Evolutionary conservation across 2,797 vertebrate species (phyloP).

Genomic region (Lutjanus argentimaculatus): DNA sequence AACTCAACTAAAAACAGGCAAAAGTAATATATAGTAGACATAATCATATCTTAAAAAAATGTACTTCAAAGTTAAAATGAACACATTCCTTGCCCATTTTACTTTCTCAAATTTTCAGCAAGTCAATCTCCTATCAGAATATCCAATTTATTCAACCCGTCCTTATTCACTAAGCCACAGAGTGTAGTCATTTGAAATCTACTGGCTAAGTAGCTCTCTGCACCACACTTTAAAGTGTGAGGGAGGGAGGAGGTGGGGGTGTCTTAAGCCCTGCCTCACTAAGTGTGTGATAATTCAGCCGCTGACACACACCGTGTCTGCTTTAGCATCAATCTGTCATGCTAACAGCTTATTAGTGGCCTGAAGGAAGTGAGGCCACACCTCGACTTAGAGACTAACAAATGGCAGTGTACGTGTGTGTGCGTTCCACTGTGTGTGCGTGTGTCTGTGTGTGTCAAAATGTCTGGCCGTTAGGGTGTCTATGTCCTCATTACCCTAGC

Average conservation of each 20-base stretch:
- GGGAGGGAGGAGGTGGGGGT: constrained; percentile 46
- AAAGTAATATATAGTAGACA: neutral
- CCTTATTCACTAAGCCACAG: constrained; percentile 49
- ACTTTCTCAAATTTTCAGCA: constrained; percentile 26
- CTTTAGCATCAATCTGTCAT: constrained; percentile 85
- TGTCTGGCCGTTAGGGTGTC: constrained; percentile 64
- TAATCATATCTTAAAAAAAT: neutral
- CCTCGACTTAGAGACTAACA: constrained; percentile 74
- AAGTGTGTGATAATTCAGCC: constrained; percentile 85
- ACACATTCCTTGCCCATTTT: constrained; percentile 7
- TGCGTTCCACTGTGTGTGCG: constrained; percentile 3
- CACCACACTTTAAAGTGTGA: constrained; percentile 55
- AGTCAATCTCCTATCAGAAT: constrained; percentile 44
- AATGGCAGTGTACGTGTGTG: constrained; percentile 57
- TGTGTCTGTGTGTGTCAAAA: constrained; percentile 58
- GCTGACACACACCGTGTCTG: constrained; percentile 82
- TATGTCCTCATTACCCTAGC: constrained; percentile 71
- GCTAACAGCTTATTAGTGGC: constrained; percentile 88
- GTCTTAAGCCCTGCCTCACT: constrained; percentile 72
- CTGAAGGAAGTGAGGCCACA: constrained; percentile 79
- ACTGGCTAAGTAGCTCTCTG: constrained; percentile 60
- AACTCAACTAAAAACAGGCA: neutral
- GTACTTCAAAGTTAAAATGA: constrained; percentile 11
- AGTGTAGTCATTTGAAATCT: constrained; percentile 59
- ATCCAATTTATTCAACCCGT: constrained; percentile 49